phyloP scores from a whole-genome alignment of 1,140 invertebrate species.

The Drosophila simulans region DNA sequence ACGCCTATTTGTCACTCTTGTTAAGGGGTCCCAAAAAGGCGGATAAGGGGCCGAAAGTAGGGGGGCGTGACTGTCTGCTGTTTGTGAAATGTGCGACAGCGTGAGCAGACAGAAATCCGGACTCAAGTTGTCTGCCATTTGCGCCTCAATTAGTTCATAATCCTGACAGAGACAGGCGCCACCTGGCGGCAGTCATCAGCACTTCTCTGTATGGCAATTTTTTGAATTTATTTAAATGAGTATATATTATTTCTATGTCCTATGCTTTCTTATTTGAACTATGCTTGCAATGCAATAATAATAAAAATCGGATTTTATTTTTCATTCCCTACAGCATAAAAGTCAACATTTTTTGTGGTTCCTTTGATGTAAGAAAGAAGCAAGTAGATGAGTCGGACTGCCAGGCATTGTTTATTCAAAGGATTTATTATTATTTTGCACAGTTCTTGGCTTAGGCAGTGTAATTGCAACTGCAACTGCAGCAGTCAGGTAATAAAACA shows the following conservation, averaged over 20 bases:
- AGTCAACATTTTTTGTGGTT: neutral
- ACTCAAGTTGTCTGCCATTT: slow-evolving; percentile 37
- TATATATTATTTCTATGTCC: no score
- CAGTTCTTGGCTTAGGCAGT: slow-evolving; percentile 35
- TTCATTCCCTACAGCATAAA: no score
- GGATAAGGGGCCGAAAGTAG: neutral
- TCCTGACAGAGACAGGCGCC: slow-evolving; percentile 45
- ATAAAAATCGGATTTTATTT: no score
- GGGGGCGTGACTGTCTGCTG: slow-evolving; percentile 34
- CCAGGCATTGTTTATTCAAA: slow-evolving; percentile 45
- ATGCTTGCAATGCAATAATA: no score
- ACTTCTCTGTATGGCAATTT: neutral
- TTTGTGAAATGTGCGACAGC: slow-evolving; percentile 47
- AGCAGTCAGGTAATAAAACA: slow-evolving; percentile 45
- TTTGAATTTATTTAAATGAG: no score
- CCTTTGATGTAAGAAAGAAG: neutral
- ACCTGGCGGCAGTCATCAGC: slow-evolving; percentile 31
- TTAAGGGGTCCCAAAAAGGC: neutral
- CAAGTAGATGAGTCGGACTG: slow-evolving; percentile 8
- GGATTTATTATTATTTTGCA: slow-evolving; percentile 66
- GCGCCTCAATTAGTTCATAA: slow-evolving; percentile 57
- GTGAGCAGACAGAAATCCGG: slow-evolving; percentile 18
- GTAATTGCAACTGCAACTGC: slow-evolving; percentile 17
- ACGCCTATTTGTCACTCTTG: slow-evolving; percentile 70
- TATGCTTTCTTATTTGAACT: no score